Percentiles rank a stretch among this genome's conserved stretches.
These are phyloP conservation scores for Bovichtus diacanthus DNA, from an alignment of 2,797 vertebrate species.

Conservation along the genomic window DNA sequence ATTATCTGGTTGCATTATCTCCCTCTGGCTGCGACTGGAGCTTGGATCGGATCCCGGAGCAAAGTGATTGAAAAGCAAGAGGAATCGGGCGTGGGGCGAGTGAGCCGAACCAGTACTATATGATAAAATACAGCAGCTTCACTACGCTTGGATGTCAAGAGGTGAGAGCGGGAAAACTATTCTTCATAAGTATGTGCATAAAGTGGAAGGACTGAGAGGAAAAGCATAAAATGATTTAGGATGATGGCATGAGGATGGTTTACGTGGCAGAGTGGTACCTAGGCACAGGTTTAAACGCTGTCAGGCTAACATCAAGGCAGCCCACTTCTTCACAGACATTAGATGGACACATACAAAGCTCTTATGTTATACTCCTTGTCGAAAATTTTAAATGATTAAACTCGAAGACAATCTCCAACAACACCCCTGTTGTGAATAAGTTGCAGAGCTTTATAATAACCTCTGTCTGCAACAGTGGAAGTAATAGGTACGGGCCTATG, in stretches of 20 bases:
- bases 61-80: constrained; percentile 77
- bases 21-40: constrained; percentile 38
- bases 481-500: constrained; percentile 79
- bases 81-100: constrained; percentile 32
- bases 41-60: constrained; percentile 70
- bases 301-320: constrained; percentile 22
- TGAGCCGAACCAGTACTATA: constrained; percentile 36
- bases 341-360: constrained; percentile 14
- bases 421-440: constrained; percentile 66
- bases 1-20: constrained; percentile 76
- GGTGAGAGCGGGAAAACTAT: constrained; percentile 20
- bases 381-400: constrained; percentile 44
- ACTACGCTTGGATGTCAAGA: constrained; percentile 25
- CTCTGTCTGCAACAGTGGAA: constrained; percentile 77
- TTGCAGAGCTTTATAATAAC: constrained; percentile 81
- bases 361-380: constrained; percentile 15
- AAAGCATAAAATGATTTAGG: constrained; percentile 44
- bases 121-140: constrained; percentile 60
- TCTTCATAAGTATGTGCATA: constrained; percentile 35
- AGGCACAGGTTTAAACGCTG: constrained; percentile 20
- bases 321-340: constrained; percentile 15
- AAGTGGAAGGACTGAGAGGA: constrained; percentile 37
- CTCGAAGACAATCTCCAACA: constrained; percentile 42
- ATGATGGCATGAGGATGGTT: constrained; percentile 58
- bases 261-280: constrained; percentile 21